phyloP scores from a whole-genome alignment of 2,113 vertebrate species.

The Casuarius casuarius region DNA sequence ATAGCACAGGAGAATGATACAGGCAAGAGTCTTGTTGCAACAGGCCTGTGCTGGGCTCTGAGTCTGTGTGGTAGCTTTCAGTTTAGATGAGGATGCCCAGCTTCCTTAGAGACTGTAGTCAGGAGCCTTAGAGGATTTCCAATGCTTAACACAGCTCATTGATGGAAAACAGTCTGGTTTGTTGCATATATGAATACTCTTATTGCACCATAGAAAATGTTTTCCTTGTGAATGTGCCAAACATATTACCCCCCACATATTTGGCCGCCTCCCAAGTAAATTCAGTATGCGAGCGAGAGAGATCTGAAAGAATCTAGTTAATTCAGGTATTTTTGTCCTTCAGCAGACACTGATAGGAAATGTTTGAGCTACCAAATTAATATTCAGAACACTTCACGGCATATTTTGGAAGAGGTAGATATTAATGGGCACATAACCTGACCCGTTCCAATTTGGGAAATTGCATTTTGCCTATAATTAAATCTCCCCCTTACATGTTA shows the following conservation, averaged over 20 bases:
- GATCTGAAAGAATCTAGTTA: constrained; percentile 19
- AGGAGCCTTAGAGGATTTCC: constrained; percentile 40
- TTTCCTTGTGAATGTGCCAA: constrained; percentile 60
- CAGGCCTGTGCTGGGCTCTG: neutral
- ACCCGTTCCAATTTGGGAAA: constrained; percentile 58
- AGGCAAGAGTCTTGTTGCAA: neutral
- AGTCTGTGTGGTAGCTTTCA: neutral
- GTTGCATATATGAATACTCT: constrained; percentile 50
- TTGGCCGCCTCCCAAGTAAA: constrained; percentile 53
- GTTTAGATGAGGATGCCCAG: neutral
- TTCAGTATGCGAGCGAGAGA: neutral
- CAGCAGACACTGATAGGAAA: constrained; percentile 10
- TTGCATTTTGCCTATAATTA: constrained; percentile 55
- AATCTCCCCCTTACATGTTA: neutral
- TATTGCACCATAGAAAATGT: constrained; percentile 36
- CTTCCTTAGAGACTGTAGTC: neutral
- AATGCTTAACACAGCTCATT: constrained; percentile 16
- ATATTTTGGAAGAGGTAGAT: constrained; percentile 46
- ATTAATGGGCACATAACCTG: constrained; percentile 4
- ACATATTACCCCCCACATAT: constrained; percentile 14
- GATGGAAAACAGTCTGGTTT: constrained; percentile 51
- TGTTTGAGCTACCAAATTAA: constrained; percentile 39
- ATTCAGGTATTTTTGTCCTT: constrained; percentile 58
- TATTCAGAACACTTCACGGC: constrained; percentile 12
- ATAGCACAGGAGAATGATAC: neutral